Conservation (phyloP, 2,888 invertebrate species). For the Aspidapion aeneum region DNA sequence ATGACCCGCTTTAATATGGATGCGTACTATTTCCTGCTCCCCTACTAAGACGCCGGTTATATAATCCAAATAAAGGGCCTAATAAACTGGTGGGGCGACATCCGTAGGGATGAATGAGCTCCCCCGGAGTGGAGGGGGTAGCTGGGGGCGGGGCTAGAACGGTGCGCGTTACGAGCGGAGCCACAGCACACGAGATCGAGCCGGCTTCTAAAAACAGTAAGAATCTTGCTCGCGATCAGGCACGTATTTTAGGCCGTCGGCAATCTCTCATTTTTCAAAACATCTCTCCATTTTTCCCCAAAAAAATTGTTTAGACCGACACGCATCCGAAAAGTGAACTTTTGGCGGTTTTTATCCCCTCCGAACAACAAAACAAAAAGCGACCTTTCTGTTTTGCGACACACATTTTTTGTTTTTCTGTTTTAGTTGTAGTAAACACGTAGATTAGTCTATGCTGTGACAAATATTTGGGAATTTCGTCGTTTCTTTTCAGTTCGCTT, state of each 20-base stretch:
- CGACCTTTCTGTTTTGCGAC: background rate
- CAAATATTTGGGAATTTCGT: background rate
- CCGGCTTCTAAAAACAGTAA: background rate
- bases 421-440: background rate
- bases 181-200: background rate
- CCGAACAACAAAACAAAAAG: background rate
- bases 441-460: background rate
- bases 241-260: background rate
- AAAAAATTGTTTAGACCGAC: background rate
- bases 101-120: background rate
- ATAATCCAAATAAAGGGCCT: background rate
- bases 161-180: background rate
- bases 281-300: background rate
- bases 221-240: background rate
- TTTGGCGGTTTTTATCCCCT: background rate
- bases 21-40: no score
- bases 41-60: background rate
- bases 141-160: background rate
- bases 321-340: background rate
- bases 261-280: background rate
- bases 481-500: background rate
- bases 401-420: background rate
- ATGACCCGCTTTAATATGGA: no score
- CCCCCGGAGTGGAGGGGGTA: background rate
- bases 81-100: background rate